These are phyloP conservation scores for Microchirus variegatus DNA, from an alignment of 2,797 vertebrate species.

Conservation along the genomic window DNA sequence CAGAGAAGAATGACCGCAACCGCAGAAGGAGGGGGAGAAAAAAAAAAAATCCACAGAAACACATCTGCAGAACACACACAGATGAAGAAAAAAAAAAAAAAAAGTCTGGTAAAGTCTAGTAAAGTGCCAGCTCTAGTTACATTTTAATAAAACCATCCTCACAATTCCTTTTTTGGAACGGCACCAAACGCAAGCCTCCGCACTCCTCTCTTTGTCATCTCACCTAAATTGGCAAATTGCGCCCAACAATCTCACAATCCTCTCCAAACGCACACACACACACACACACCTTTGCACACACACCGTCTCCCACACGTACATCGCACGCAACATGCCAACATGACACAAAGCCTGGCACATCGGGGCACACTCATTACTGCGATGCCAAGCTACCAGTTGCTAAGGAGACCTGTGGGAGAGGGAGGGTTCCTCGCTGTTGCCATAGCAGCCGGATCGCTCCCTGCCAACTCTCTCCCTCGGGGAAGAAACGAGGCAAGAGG, in stretches of 20 bases:
- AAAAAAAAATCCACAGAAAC: constrained; percentile 43
- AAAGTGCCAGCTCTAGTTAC: constrained; percentile 45
- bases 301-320: constrained; percentile 42
- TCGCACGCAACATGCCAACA: constrained; percentile 66
- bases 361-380: constrained; percentile 84
- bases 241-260: constrained; percentile 36
- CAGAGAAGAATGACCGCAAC: constrained; percentile 70
- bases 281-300: constrained; percentile 10
- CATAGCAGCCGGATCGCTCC: constrained; percentile 84
- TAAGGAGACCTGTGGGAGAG: constrained; percentile 89
- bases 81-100: constrained; percentile 32
- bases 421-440: constrained; percentile 86
- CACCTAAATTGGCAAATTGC: constrained; percentile 64
- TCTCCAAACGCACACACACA: constrained; percentile 23
- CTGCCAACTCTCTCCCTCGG: constrained; percentile 82
- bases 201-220: constrained; percentile 58
- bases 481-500: constrained; percentile 79
- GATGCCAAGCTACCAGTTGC: constrained; percentile 88
- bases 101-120: constrained; percentile 44
- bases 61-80: constrained; percentile 43
- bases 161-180: constrained; percentile 32
- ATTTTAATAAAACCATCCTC: constrained; percentile 49
- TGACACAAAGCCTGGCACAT: constrained; percentile 82
- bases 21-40: constrained; percentile 4
- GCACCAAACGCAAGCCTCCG: constrained; percentile 39